Percentiles rank a stretch among this genome's conserved stretches.
These are phyloP conservation scores for Branchipolynoe longqiensis DNA, from an alignment of 2,888 invertebrate genomes.

Conservation along the genomic window DNA sequence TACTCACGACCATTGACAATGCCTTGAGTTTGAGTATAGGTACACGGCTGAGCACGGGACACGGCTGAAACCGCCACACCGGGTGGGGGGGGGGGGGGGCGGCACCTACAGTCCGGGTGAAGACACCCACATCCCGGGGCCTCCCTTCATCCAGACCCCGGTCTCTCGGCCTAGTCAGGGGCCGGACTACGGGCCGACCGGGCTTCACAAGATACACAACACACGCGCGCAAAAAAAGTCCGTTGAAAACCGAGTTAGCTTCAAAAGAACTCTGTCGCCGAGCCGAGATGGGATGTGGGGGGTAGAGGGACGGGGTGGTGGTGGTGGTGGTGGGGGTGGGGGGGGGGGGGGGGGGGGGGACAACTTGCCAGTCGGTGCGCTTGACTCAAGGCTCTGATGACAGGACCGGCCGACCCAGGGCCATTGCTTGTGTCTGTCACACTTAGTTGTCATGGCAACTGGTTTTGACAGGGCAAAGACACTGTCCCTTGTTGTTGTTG, in stretches of 20 bases:
- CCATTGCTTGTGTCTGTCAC: slow-evolving; percentile 6
- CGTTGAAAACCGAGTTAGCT: slow-evolving; percentile 43
- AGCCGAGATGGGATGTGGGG: slow-evolving; percentile 1
- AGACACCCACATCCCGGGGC: no score
- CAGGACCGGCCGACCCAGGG: background rate
- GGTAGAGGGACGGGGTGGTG: slow-evolving; percentile 7
- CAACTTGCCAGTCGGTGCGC: slow-evolving; percentile 7
- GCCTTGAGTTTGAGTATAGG: no score
- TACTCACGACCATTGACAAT: no score
- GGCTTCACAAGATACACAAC: no score
- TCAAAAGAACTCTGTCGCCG: slow-evolving; percentile 3
- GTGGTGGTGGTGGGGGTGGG: background rate
- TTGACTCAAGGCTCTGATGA: slow-evolving; percentile 4
- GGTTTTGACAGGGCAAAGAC: background rate
- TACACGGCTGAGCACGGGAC: no score
- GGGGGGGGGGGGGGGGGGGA: slow-evolving; percentile 3
- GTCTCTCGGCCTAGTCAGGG: no score
- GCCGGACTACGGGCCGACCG: no score
- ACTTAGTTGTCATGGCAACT: slow-evolving; percentile 35
- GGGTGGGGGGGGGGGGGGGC: no score
- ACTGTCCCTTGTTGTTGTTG: slow-evolving; percentile 18
- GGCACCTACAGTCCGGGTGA: no score
- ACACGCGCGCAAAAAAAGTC: slow-evolving; percentile 31
- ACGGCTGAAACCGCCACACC: no score
- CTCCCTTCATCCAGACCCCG: no score